A percentile compares a stretch with the other conserved stretches of the same genome.
Evolutionary conservation across 2,113 vertebrate genomes (phyloP).

Genomic region (Verasper variegatus): DNA sequence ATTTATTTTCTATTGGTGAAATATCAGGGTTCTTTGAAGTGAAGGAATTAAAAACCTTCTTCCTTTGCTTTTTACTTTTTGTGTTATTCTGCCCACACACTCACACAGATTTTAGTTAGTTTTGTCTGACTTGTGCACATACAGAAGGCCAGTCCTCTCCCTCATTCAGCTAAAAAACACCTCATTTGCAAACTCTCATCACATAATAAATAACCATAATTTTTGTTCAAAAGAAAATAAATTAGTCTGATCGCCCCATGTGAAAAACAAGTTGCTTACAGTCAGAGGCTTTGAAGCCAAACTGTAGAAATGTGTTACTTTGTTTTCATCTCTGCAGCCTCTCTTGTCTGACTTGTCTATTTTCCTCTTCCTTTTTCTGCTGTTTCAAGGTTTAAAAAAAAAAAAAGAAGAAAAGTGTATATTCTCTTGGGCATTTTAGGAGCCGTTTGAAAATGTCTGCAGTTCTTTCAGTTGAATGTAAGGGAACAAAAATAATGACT

Average conservation of each 20-base stretch:
- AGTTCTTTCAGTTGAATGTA: background rate
- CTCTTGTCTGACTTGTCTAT: background rate
- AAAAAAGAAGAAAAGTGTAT: background rate
- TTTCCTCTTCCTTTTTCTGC: background rate
- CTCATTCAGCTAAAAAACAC: background rate
- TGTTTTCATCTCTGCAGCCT: background rate
- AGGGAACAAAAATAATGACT: background rate
- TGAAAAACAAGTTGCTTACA: conserved; percentile 23
- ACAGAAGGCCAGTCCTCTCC: background rate
- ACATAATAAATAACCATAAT: background rate
- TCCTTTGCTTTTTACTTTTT: background rate
- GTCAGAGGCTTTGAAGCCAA: conserved; percentile 16
- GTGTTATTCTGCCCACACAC: background rate
- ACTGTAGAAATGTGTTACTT: conserved; percentile 1
- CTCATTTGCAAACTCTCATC: conserved; percentile 5
- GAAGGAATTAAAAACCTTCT: background rate
- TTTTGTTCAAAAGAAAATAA: conserved; percentile 27
- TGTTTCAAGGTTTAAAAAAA: background rate
- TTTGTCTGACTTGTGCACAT: background rate
- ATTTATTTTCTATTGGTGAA: background rate
- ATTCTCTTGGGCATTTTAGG: background rate
- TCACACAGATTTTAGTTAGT: background rate
- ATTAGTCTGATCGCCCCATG: background rate
- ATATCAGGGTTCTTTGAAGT: background rate
- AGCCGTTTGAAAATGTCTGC: background rate